Evolutionary conservation across 2,113 vertebrate genomes (phyloP).

Genomic region (Tyrannus savana): DNA sequence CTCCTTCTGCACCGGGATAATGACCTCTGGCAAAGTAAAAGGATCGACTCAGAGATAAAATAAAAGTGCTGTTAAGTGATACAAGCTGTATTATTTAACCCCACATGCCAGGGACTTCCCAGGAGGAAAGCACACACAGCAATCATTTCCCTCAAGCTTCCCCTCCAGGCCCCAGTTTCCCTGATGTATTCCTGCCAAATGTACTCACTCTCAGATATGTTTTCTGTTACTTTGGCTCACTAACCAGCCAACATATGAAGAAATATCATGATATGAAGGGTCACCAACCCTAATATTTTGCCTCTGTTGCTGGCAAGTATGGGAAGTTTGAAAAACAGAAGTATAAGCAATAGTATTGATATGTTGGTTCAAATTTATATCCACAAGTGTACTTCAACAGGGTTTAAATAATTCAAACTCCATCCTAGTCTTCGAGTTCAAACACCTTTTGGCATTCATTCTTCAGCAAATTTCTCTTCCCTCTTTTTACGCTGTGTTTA

Average conservation of each 20-base stretch:
- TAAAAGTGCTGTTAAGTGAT: neutral
- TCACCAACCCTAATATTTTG: neutral
- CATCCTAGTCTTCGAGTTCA: neutral
- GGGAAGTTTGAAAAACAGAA: neutral
- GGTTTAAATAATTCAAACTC: neutral
- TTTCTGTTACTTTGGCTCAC: neutral
- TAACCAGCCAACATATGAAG: neutral
- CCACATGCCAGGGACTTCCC: neutral
- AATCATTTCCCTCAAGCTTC: neutral
- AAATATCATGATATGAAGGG: neutral
- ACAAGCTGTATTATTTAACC: neutral
- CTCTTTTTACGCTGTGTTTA: neutral
- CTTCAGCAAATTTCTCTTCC: neutral
- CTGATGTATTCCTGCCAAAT: neutral
- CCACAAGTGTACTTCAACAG: neutral
- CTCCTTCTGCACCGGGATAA: neutral
- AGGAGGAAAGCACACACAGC: neutral
- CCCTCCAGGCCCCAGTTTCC: neutral
- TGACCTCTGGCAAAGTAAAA: neutral
- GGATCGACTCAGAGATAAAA: neutral
- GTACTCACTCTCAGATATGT: neutral
- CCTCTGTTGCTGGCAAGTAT: neutral
- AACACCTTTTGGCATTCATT: neutral
- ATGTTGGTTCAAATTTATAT: neutral
- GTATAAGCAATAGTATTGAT: neutral